Conservation (phyloP, 2,888 invertebrate genomes). For the Adineta ricciae region DNA sequence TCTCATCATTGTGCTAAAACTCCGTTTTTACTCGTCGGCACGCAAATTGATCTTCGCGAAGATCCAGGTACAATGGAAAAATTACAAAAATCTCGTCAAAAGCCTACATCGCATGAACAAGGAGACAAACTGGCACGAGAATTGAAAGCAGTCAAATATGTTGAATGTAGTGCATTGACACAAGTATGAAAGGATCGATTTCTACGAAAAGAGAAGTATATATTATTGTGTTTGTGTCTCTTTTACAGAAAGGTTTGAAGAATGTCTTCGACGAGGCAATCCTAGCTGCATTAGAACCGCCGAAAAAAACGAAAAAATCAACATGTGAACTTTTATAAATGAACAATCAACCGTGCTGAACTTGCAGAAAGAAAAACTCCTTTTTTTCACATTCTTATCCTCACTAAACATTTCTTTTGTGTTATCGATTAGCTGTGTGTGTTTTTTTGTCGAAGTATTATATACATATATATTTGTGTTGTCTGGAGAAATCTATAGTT, state of each 20-base stretch:
- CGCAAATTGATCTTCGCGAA: constrained; percentile 93
- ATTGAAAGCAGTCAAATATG: constrained; percentile 95
- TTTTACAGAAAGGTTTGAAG: constrained; percentile 74
- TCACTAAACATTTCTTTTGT: background rate
- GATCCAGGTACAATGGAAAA: constrained; percentile 71
- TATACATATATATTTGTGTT: background rate
- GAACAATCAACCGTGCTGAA: background rate
- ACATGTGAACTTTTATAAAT: constrained; percentile 26
- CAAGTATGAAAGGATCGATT: constrained; percentile 56
- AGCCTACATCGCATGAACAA: constrained; percentile 84
- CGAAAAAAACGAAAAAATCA: constrained; percentile 75
- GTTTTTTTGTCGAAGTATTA: background rate
- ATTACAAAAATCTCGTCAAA: constrained; percentile 94
- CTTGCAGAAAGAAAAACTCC: background rate
- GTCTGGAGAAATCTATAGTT: background rate
- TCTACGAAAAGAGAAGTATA: background rate
- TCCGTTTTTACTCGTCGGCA: constrained; percentile 87
- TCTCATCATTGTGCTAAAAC: constrained; percentile 98
- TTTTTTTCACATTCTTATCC: background rate
- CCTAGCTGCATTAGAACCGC: constrained; percentile 90
- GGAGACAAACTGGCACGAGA: constrained; percentile 95
- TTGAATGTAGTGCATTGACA: constrained; percentile 94
- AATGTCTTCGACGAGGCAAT: constrained; percentile 99
- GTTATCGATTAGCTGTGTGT: background rate
- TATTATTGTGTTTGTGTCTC: background rate